Evolutionary conservation across 2,888 invertebrate genomes (phyloP), one percentile per base, ranked within the genome.

Genomic region (Drosophila quinaria): DNA sequence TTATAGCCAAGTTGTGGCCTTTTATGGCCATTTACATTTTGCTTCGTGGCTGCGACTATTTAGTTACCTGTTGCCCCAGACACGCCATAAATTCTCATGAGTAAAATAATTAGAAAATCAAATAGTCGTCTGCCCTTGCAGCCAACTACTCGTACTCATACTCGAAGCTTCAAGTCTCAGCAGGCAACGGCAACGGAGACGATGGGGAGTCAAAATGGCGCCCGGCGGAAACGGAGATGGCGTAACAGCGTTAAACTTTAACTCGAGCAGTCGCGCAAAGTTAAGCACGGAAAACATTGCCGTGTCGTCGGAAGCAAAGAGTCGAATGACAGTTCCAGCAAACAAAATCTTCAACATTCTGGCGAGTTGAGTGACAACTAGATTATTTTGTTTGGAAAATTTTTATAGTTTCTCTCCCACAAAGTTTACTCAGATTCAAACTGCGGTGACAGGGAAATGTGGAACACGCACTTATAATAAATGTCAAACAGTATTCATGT

Each of bases 41-140:
- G 44, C 46, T 3, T 22, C 17, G 17, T 17, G n/a, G 25, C 35
- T 11, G 17, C 9, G 37, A 11, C 33, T 35, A 25, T 46, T 63
- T 71, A 35, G 50, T 63, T 71, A 89, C 80, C 89, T 87, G 86
- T 87, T 87, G 89, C 74, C 68, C 55, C 59, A 29, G 69, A 55
- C 89, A 69, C 65, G 75, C 75, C 79, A 80, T 76, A 49, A 80
- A 87, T 77, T 87, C 89, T 85, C 89, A 85, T 82, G 86, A 89
- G 86, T 77, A 73, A 81, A 89, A 85, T 89, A 89, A 87, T 89
- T 89, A 87, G 80, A 87, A 87, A 87, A 89, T 89, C 86, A 87
- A 87, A 87, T 75, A 78, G 68, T 74, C 66, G 56, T 41, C 25
- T 25, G 11, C 39, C 25, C 22, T 10, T 37, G 49, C 50, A 49